Evolutionary conservation across 2,888 invertebrate genomes (phyloP).

Genomic region (Sarcophaga subvicina): DNA sequence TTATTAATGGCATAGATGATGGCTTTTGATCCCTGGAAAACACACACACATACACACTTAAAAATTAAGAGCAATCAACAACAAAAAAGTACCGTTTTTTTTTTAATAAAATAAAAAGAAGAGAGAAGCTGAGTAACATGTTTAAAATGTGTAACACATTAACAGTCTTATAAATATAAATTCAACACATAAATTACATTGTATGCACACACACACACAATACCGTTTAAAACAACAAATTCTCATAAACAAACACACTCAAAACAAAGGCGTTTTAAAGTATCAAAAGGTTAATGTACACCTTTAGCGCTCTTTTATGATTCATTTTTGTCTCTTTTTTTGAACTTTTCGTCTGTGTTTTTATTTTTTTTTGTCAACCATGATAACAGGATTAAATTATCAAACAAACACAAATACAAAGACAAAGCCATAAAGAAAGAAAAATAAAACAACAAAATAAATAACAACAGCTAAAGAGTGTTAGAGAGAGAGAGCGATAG

Average conservation of each 20-base stretch:
- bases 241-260: not conserved
- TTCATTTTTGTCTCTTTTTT: not conserved
- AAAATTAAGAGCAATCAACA: not conserved
- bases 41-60: slow-evolving; percentile 8
- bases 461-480: not conserved
- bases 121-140: not conserved
- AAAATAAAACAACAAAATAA: not conserved
- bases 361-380: not conserved
- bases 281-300: slow-evolving; percentile 29
- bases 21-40: not conserved
- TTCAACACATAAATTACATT: slow-evolving; percentile 40
- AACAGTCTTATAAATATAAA: slow-evolving; percentile 56
- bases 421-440: not conserved
- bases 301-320: not conserved
- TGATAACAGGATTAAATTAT: slow-evolving; percentile 1
- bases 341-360: too few species aligned
- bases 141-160: slow-evolving; percentile 53
- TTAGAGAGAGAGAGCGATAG: not conserved
- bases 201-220: not conserved
- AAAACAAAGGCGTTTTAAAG: slow-evolving; percentile 1
- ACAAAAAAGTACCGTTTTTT: not conserved
- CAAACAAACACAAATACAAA: not conserved
- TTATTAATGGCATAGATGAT: not conserved
- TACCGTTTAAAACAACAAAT: not conserved
- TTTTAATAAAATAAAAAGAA: not conserved